These are phyloP conservation scores for Etia nguti DNA, from an alignment of 2,113 vertebrate species.

Conservation along the genomic window DNA sequence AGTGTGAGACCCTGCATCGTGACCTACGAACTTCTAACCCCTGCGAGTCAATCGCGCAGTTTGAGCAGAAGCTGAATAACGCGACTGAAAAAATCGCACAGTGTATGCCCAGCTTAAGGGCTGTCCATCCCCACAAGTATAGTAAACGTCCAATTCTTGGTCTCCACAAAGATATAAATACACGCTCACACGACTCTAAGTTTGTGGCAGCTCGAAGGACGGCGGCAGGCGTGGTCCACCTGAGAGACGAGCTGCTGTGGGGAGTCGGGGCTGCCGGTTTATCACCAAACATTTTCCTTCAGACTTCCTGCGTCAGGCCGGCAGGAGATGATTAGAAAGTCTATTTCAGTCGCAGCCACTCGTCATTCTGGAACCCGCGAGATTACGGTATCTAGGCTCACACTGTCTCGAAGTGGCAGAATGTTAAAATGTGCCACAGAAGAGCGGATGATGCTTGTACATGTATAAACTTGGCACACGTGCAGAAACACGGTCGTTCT, in stretches of 20 bases:
- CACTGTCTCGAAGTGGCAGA: background rate
- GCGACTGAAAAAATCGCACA: too few relatives aligned
- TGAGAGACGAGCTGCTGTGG: background rate
- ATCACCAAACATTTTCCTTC: background rate
- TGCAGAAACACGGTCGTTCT: rapidly evolving
- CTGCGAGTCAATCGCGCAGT: too few relatives aligned
- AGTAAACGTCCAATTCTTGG: background rate
- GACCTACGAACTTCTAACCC: too few relatives aligned
- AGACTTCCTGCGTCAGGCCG: background rate
- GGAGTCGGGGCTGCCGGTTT: background rate
- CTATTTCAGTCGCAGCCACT: background rate
- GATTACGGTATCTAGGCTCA: background rate
- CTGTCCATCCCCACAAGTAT: background rate
- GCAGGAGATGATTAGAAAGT: background rate
- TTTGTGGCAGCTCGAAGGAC: background rate
- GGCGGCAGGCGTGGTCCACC: background rate
- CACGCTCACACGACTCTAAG: rapidly evolving
- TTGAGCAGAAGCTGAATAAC: too few relatives aligned
- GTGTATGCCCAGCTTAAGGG: too few relatives aligned
- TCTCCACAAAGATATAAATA: background rate
- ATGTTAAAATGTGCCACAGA: background rate
- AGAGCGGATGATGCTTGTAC: rapidly evolving
- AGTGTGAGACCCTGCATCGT: too few relatives aligned
- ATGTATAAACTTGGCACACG: background rate
- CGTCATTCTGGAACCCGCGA: background rate